Percentiles rank a stretch among this genome's conserved stretches.
Conservation (phyloP, 2,888 invertebrate genomes). For the Hypselothyrea guttata region DNA sequence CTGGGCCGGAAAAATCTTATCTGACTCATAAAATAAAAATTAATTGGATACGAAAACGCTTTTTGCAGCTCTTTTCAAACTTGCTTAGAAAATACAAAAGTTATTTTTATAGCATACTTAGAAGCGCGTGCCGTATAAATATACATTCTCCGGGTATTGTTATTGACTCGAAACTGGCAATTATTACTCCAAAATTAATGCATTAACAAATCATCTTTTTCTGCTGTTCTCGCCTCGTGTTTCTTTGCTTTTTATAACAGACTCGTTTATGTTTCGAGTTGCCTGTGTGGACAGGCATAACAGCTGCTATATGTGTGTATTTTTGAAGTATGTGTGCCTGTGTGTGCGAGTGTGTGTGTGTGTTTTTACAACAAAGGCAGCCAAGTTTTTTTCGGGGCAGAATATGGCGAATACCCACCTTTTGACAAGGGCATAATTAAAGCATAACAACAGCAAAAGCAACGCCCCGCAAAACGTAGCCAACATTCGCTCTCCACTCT, state of each 20-base stretch:
- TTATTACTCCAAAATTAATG: slow-evolving; percentile 55
- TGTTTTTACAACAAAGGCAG: slow-evolving; percentile 32
- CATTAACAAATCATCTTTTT: slow-evolving; percentile 36
- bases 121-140: slow-evolving; percentile 16
- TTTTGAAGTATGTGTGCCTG: slow-evolving; percentile 2
- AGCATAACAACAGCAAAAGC: slow-evolving; percentile 69
- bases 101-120: slow-evolving; percentile 13
- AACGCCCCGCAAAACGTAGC: slow-evolving; percentile 46
- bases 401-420: slow-evolving; percentile 49
- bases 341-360: background rate
- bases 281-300: slow-evolving; percentile 26
- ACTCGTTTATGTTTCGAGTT: slow-evolving; percentile 3
- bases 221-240: slow-evolving; percentile 1
- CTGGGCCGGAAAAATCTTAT: background rate
- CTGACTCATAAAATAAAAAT: too few species aligned
- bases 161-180: slow-evolving; percentile 34
- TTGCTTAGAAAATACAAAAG: background rate
- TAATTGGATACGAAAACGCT: too few species aligned
- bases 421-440: slow-evolving; percentile 77
- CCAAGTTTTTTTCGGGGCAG: slow-evolving; percentile 27
- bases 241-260: slow-evolving; percentile 17
- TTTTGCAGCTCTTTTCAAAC: too few species aligned
- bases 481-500: slow-evolving; percentile 18
- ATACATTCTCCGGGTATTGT: slow-evolving; percentile 3
- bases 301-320: slow-evolving; percentile 3